These are phyloP conservation scores for Girardia tigrina DNA, from an alignment of 2,888 invertebrate species.

Conservation along the genomic window DNA sequence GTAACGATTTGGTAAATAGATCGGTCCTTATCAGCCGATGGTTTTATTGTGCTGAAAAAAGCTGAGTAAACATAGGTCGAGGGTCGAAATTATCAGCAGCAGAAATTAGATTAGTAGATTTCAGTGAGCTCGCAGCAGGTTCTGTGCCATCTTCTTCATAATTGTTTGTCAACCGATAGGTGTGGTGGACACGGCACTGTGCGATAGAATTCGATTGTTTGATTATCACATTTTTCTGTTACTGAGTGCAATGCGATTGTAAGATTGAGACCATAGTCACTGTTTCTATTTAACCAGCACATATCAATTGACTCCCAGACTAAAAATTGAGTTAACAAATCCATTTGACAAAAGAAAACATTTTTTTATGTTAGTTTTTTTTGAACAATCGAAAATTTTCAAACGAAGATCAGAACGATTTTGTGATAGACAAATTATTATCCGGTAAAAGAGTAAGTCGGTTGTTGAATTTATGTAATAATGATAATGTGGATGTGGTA, in stretches of 20 bases:
- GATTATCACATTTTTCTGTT: not conserved
- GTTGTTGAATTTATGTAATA: conserved; percentile 3
- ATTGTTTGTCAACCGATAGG: not conserved
- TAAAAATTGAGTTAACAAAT: not conserved
- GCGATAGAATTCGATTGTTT: not conserved
- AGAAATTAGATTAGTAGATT: not conserved
- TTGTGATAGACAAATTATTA: not conserved
- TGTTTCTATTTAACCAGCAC: not conserved
- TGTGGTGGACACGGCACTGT: not conserved
- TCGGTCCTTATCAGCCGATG: not conserved
- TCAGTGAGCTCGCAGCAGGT: not conserved
- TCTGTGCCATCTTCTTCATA: not conserved
- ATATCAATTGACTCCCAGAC: conserved; percentile 17
- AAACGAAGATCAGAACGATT: conserved; percentile 1
- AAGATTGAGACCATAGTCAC: not conserved
- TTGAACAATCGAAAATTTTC: not conserved
- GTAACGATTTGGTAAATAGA: not conserved
- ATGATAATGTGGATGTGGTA: conserved; percentile 18
- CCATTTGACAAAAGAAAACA: not conserved
- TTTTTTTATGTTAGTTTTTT: not conserved
- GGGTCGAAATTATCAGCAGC: not conserved
- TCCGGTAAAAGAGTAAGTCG: not conserved
- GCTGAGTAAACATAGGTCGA: not conserved
- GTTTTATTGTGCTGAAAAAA: not conserved
- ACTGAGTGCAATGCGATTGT: not conserved